phyloP scores from a whole-genome alignment of 2,888 invertebrate species.

The Neria commutata region DNA sequence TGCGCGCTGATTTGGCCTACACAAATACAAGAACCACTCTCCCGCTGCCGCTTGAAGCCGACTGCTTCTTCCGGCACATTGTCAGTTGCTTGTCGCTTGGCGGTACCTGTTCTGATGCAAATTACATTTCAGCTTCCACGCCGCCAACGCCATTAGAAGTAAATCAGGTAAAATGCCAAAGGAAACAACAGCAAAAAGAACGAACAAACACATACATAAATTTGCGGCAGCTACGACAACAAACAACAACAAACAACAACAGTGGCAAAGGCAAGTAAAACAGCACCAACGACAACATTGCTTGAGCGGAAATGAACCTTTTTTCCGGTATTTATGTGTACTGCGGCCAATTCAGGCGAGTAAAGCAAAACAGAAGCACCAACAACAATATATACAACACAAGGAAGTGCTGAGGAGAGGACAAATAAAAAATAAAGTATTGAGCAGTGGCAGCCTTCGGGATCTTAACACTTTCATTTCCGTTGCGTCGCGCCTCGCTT shows the following conservation, averaged over 20 bases:
- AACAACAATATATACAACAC: no score
- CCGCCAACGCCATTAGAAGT: conserved; percentile 15
- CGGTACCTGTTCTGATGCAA: conserved; percentile 11
- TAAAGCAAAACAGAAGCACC: no score
- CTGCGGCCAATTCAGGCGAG: no score
- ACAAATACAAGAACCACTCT: not conserved
- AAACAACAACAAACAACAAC: not conserved
- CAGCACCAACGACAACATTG: not conserved
- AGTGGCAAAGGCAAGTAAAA: not conserved
- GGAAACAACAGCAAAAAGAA: not conserved
- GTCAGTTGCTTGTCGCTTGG: not conserved
- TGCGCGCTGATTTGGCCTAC: not conserved
- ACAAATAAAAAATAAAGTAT: not conserved
- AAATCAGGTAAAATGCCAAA: conserved; percentile 17
- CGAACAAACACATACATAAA: not conserved
- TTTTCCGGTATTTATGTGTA: conserved; percentile 7
- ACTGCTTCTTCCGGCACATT: no score
- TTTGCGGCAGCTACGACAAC: conserved; percentile 1
- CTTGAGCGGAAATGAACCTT: conserved; percentile 12
- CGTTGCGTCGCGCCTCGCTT: no score
- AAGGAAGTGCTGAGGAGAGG: no score
- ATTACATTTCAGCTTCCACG: conserved; percentile 22
- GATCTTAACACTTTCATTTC: not conserved
- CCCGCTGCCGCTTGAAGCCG: no score
- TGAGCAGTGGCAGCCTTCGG: not conserved